Base-by-base conservation (phyloP, 2,113 vertebrate species). In the Epinephelus moara region DNA sequence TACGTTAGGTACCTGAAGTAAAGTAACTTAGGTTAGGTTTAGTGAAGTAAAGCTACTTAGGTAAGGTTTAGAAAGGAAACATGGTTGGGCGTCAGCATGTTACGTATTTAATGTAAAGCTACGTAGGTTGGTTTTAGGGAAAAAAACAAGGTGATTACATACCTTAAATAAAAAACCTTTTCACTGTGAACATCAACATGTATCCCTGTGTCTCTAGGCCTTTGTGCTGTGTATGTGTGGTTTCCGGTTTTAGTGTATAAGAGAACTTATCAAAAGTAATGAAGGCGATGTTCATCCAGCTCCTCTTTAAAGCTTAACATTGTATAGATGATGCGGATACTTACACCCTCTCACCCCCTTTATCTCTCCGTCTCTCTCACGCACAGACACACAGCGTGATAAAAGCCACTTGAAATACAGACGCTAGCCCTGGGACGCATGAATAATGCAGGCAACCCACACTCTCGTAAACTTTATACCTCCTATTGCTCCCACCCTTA, bases 381-480 rank as follows among this genome's bases (percentile, higher is more conserved):
- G 40, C 63, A 70, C 70, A 30, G 56, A 74, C 52, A 61, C 47
- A 78, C 17, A 21, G 49, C 60, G 47, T 75, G 68, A 85, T 90
- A 89, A 92, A 88, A 87, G 88, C 87, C 56, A 40, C 72, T 85
- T 88, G 82, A 90, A 92, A 91, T 90, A 83, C 78, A 85, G 68
- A 82, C 64, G 61, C 70, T 79, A 78, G 70, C 88, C 71, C 45
- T 88, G 81, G 86, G 83, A 90, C 75, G 88, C 87, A 91, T 93
- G 87, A 92, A 94, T 93, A 92, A 93, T 94, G 87, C 81, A 92
- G 78, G 42, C 30, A 21, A 76, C 64, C 84, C 70, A 78, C 76
- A 79, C 82, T 67, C 73, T 88, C 80, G 86, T 90, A 88, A 89
- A 91, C 78, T 87, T 91, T 85, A 88, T 88, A 75, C 79, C 80